A percentile compares a stretch with the other conserved stretches of the same genome.
phyloP scores from a whole-genome alignment of 2,797 vertebrate species.

The Coendou prehensilis region DNA sequence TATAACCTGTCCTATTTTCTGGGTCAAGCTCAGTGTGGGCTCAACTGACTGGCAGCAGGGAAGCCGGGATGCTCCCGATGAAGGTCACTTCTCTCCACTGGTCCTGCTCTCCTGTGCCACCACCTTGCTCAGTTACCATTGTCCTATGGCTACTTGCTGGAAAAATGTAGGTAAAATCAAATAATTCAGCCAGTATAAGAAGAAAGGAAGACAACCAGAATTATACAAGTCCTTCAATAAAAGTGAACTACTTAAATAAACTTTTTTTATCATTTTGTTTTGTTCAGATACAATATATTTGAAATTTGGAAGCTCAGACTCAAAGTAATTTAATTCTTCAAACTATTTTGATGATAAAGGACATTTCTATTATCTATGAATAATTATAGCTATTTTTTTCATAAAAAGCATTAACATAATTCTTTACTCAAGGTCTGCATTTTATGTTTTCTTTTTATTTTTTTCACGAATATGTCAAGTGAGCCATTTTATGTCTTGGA shows the following conservation, averaged over 20 bases:
- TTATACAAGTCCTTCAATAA: not conserved
- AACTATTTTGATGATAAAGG: not conserved
- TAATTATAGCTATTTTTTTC: not conserved
- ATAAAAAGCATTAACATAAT: not conserved
- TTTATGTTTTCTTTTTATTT: not conserved
- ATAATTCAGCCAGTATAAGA: not conserved
- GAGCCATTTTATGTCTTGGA: not conserved
- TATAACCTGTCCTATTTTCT: slow-evolving; percentile 43
- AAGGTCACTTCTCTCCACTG: not conserved
- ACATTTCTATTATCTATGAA: not conserved
- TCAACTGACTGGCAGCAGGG: not conserved
- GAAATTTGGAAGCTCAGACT: not conserved
- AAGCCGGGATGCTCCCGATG: not conserved
- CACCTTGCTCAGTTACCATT: not conserved
- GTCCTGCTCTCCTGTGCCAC: not conserved
- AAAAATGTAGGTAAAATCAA: not conserved
- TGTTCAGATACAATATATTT: not conserved
- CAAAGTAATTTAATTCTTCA: not conserved
- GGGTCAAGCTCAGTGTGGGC: slow-evolving; percentile 47
- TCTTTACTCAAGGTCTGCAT: not conserved
- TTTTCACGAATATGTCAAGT: slow-evolving; percentile 8
- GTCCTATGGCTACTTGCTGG: not conserved
- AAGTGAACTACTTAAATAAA: slow-evolving; percentile 6
- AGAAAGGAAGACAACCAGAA: not conserved
- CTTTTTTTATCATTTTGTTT: not conserved